A percentile compares a stretch with the other conserved stretches of the same genome.
These are phyloP conservation scores for Cebuella pygmaea DNA, from an alignment of 2,797 vertebrate species.

Conservation along the genomic window DNA sequence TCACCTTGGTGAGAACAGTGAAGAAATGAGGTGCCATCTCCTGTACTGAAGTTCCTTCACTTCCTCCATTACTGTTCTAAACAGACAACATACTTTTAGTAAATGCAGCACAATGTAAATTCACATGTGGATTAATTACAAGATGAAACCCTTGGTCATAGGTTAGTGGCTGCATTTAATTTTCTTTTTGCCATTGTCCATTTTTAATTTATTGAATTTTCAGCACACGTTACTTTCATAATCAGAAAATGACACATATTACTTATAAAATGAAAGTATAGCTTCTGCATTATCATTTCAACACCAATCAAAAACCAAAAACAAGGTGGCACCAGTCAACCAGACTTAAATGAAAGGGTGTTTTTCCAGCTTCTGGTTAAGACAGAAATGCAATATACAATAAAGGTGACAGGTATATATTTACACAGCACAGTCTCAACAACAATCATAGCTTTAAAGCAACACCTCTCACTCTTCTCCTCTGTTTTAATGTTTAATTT, in stretches of 20 bases:
- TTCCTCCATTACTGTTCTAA: too few relatives aligned
- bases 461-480: slow-evolving; percentile 53
- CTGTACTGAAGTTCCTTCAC: background rate
- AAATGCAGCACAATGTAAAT: background rate
- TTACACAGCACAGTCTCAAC: slow-evolving; percentile 78
- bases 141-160: background rate
- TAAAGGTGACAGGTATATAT: slow-evolving; percentile 76
- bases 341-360: slow-evolving; percentile 80
- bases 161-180: background rate
- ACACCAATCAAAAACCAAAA: slow-evolving; percentile 79
- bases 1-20: background rate
- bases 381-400: slow-evolving; percentile 82
- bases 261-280: background rate
- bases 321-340: slow-evolving; percentile 72
- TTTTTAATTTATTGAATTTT: background rate
- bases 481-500: background rate
- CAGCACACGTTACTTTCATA: background rate
- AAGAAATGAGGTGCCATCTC: background rate
- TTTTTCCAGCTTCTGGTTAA: slow-evolving; percentile 82
- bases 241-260: slow-evolving; percentile 20
- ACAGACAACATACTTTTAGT: background rate
- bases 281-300: slow-evolving; percentile 6
- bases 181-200: slow-evolving; percentile 55
- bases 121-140: background rate
- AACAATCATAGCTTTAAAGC: slow-evolving; percentile 53